A percentile compares a stretch with the other conserved stretches of the same genome.
These are phyloP conservation scores for Limnodromus scolopaceus DNA, from an alignment of 2,797 vertebrate genomes.

Conservation along the genomic window DNA sequence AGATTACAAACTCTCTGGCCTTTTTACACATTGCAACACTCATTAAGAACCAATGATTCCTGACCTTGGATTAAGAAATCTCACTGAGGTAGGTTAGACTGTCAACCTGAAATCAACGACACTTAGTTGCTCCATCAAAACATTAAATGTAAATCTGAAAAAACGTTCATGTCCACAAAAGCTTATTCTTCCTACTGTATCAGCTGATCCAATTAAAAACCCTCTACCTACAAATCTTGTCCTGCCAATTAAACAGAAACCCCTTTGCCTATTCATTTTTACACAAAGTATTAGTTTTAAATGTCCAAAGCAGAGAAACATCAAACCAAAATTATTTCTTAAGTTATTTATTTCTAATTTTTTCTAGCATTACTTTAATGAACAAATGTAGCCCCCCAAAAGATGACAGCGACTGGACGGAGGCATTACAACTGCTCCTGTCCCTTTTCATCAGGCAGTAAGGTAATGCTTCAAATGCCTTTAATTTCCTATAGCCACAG, in stretches of 20 bases:
- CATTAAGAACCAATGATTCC: background rate
- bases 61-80: constrained; percentile 35
- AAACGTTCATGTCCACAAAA: background rate
- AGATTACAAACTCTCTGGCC: background rate
- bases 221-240: background rate
- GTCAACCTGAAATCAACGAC: background rate
- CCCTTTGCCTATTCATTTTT: background rate
- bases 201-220: background rate
- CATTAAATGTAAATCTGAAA: background rate
- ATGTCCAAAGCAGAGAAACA: background rate
- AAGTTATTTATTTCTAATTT: background rate
- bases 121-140: constrained; percentile 1
- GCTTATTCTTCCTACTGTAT: background rate
- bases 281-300: background rate
- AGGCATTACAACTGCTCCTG: background rate
- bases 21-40: background rate
- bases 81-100: background rate
- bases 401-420: background rate
- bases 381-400: background rate
- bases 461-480: background rate
- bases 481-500: background rate
- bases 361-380: background rate
- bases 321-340: background rate
- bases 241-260: background rate
- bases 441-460: background rate